Evolutionary conservation across 2,113 vertebrate genomes (phyloP), one percentile per base, ranked within the genome.

Genomic region (Collichthys lucidus): DNA sequence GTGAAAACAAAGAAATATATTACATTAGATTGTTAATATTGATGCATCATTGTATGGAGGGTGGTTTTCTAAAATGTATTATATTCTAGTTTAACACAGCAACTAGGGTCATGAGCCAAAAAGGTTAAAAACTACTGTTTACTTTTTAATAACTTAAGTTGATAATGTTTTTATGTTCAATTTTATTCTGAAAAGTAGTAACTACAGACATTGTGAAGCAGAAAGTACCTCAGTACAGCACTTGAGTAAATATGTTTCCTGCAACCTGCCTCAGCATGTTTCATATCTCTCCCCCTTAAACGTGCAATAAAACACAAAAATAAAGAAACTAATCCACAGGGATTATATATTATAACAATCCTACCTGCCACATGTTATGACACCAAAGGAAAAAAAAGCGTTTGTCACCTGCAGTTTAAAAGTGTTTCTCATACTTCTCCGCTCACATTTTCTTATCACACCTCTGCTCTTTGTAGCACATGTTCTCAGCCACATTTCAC

Each of bases 401-500:
- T 63, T 26, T n/a, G 29, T 10, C 11, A 19, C 17, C 46, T 65
- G 31, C 59, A 55, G n/a, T 79, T 64, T 19, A 10, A 65, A 60
- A 4, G 10, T 8, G 47, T 19, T 60, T 22, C 31, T 2, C 3
- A 9, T n/a, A 42, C 19, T 55, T 70, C 74, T 53, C 63, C 56
- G 49, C 35, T 68, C 57, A 49, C 44, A 35, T 50, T 79, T 70
- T 29, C 24, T 76, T 47, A 42, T 68, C 59, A 74, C 11, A 16
- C 2, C 3, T 56, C 61, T 40, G 63, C 88, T 12, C n/a, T 20
- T 61, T 6, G 17, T 1, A 35, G 31, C 64, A 73, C 79, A 80
- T 60, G 68, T 60, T 74, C 19, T 47, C 79, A 62, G 68, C 50
- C 68, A 15, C 69, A 59, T 81, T 47, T 66, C 78, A 26, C 52